Base-by-base conservation (phyloP, 92 coral and sea anemone genomes). In the Bergia sp. region DNA sequence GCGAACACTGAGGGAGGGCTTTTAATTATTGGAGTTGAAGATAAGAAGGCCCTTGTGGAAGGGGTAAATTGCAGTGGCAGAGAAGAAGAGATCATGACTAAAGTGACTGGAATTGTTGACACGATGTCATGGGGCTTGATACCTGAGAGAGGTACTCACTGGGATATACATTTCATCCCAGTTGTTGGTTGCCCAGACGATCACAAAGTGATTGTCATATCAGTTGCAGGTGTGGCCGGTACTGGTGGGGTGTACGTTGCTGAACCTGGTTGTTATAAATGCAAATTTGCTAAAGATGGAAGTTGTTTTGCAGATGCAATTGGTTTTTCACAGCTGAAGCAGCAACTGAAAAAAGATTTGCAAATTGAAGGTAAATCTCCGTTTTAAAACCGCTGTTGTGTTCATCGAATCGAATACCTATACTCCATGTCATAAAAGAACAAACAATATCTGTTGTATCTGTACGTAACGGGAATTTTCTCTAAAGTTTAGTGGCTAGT, bases 1-100 rank as follows among this genome's bases (percentile, higher is more conserved):
- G 85, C 85, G 40, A 81, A 81, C 15, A 81, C 85, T 37, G 85
- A 81, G 71, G 85, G 85, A 57, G 85, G 85, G 9, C 73, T 36
- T 16, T 0, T 81, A 4, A 50, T 81, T 10, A 58, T 81, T 37
- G 85, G 85, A 3, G 29, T 81, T 12, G 73, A 81, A 81, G 73
- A 81, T 15, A 4, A 81, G 8, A 11, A 1, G 1, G 7, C 4
- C 37, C 36, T 65, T 65, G 18, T 81, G 5, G 38, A 81, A 21
- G 85, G 85, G 4, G 1, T 81, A 58, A 20, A 58, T 36, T 82
- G 86, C 55, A 0, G 21, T 0, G 76, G 12, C 45, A 7, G 65
- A 15, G 86, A 65, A 66, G 57, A 82, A 3, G 58, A n/a, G 21
- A 77, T 77, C 50, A 12, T 7, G 10, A 44, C 23, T 43, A 36